These are phyloP conservation scores for Chamaetylas fuelleborni DNA, from an alignment of 2,113 vertebrate species.

Conservation along the genomic window DNA sequence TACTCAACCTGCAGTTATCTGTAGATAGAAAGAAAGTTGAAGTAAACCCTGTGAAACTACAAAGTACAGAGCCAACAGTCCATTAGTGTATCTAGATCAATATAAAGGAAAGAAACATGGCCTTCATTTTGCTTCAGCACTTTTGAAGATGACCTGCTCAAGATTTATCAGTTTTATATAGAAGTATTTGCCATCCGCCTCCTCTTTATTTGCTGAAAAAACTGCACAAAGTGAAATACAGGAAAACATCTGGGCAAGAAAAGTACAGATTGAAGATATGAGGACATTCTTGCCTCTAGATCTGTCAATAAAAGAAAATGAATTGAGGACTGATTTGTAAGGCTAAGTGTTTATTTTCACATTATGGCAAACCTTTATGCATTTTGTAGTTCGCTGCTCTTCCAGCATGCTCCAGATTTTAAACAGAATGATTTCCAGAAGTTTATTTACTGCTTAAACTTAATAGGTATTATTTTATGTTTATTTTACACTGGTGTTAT, in stretches of 20 bases:
- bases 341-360: background rate
- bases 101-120: slow-evolving; percentile 44
- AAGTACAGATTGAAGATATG: background rate
- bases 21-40: background rate
- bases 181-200: background rate
- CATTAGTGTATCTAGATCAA: slow-evolving; percentile 46
- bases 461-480: background rate
- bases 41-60: slow-evolving; percentile 2
- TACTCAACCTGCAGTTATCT: background rate
- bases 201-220: background rate
- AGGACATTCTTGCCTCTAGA: background rate
- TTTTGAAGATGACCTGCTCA: slow-evolving; percentile 17
- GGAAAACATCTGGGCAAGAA: background rate
- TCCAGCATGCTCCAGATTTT: background rate
- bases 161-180: slow-evolving; percentile 53
- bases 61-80: background rate
- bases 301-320: background rate
- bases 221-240: background rate
- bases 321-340: background rate
- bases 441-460: background rate
- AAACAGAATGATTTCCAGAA: background rate
- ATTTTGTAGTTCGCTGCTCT: background rate
- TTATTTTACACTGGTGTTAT: background rate
- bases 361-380: background rate
- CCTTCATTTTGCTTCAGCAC: slow-evolving; percentile 24